Conservation (phyloP, 2,888 invertebrate species). For the Ctena decussata region DNA sequence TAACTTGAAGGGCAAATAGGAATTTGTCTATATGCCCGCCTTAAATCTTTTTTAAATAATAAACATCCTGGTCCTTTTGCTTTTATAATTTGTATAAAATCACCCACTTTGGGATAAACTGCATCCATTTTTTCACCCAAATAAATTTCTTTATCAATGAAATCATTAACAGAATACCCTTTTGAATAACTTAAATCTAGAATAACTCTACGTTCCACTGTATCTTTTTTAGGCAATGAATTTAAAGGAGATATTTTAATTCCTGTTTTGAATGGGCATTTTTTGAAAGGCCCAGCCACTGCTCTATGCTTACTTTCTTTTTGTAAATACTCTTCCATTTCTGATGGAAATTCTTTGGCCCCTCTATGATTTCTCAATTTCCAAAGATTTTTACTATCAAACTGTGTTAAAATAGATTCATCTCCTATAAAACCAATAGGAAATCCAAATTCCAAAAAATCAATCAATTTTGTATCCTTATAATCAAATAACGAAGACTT, state of each 20-base stretch:
- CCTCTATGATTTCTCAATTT: constrained; percentile 3
- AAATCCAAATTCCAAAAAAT: constrained; percentile 11
- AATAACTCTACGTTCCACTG: not conserved
- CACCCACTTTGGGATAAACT: not conserved
- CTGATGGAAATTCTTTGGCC: not conserved
- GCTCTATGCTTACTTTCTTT: not conserved
- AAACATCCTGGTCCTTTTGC: not conserved
- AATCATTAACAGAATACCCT: not conserved
- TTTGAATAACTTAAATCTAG: constrained; percentile 5
- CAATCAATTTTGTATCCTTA: not conserved
- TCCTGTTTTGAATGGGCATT: not conserved
- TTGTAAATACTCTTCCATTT: not conserved
- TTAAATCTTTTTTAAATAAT: not conserved
- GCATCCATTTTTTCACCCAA: not conserved
- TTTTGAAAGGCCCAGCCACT: not conserved
- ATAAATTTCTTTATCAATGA: not conserved
- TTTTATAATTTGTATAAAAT: constrained; percentile 9
- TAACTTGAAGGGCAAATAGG: not conserved
- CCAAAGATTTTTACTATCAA: not conserved
- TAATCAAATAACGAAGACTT: not conserved
- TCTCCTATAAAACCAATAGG: not conserved
- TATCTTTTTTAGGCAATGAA: not conserved
- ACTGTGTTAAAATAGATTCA: not conserved
- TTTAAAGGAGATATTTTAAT: constrained; percentile 1
- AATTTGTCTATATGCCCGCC: not conserved